These are phyloP conservation scores for Furcula furcula DNA, from an alignment of 2,888 invertebrate genomes.

Conservation along the genomic window DNA sequence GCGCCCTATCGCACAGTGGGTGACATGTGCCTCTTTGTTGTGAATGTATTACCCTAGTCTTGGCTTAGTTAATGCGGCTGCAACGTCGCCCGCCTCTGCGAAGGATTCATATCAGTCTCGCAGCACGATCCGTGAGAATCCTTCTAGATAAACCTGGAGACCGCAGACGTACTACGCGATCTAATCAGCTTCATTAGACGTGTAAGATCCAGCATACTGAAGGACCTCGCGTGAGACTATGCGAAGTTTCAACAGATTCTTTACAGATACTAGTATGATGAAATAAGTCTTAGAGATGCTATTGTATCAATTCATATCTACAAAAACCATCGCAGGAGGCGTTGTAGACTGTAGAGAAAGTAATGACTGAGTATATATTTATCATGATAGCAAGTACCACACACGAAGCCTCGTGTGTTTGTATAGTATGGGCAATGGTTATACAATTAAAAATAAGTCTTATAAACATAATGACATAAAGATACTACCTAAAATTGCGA, in stretches of 20 bases:
- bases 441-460: slow-evolving; percentile 22
- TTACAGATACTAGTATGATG: slow-evolving; percentile 33
- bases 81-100: slow-evolving; percentile 19
- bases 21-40: slow-evolving; percentile 27
- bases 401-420: slow-evolving; percentile 58
- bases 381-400: slow-evolving; percentile 58
- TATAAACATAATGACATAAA: too few species aligned
- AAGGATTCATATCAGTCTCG: slow-evolving; percentile 49
- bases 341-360: slow-evolving; percentile 59
- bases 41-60: slow-evolving; percentile 24
- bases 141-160: slow-evolving; percentile 53
- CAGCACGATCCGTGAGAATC: slow-evolving; percentile 62
- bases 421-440: slow-evolving; percentile 28
- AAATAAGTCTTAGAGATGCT: slow-evolving; percentile 34
- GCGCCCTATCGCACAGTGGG: slow-evolving; percentile 17
- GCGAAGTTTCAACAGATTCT: slow-evolving; percentile 30
- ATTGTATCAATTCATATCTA: slow-evolving; percentile 50
- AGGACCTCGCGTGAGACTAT: slow-evolving; percentile 43
- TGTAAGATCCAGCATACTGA: slow-evolving; percentile 35
- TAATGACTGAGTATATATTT: slow-evolving; percentile 60
- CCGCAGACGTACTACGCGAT: slow-evolving; percentile 53
- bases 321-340: slow-evolving; percentile 58
- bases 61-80: slow-evolving; percentile 27
- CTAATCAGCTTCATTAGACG: slow-evolving; percentile 66
- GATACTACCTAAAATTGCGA: too few species aligned